Evolutionary conservation across 2,113 vertebrate genomes (phyloP), one percentile per base, ranked within the genome.

Genomic region (Hydropotes inermis): DNA sequence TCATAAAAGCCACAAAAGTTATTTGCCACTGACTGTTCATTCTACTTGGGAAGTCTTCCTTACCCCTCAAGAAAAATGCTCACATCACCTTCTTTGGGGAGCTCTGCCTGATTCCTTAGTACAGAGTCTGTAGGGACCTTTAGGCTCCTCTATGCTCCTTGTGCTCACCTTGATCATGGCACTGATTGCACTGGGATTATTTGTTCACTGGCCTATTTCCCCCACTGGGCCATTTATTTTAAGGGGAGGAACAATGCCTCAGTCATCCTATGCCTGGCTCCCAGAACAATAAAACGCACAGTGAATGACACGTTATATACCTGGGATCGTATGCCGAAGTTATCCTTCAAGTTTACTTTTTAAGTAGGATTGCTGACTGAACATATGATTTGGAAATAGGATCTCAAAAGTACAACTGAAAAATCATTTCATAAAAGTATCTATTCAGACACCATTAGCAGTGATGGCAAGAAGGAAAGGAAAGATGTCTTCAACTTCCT

Each of bases 401-500:
- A 82, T 47, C 64, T 96, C 92, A 39, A 94, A 97, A 97, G 87
- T 87, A n/a, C 43, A 97, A 82, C 19, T 89, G 61, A 55, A 93
- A 58, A 91, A 57, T 16, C 6, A 67, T 52, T 87, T 93, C 79
- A 33, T 64, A 83, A 92, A 58, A 82, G 45, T 52, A 76, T 78
- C 33, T 81, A 90, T 21, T 60, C 86, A 87, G 33, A 93, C 17
- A 76, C 19, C 27, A 13, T 50, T 55, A 55, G 39, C 47, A 91
- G 64, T 50, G 58, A 8, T 28, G 64, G 91, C 55, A 78, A 52
- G 45, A 85, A 96, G 43, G 58, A 74, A 78, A 87, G 36, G n/a
- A 83, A 94, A 88, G 87, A 21, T 13, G 36, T 0, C 33, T 61
- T 92, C 54, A 5, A 7, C 84, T 79, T 92, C 15, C 27, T 70